Percentiles rank a stretch among this genome's conserved stretches.
Evolutionary conservation across 2,113 vertebrate species (phyloP).

Genomic region (Vulpes lagopus): DNA sequence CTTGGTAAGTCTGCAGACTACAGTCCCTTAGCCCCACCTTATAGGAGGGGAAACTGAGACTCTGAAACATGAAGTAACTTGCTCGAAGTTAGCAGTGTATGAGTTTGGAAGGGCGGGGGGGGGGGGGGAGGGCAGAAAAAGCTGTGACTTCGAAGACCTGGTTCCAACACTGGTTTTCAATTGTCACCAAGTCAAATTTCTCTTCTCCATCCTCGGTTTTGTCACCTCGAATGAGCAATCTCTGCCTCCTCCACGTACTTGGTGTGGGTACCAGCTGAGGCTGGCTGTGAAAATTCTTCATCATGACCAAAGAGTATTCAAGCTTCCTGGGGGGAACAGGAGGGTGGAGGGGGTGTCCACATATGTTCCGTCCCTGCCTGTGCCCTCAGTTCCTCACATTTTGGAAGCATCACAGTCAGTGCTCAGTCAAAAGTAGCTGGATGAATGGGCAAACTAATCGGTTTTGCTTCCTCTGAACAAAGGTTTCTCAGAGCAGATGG

Average conservation of each 20-base stretch:
- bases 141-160: background rate
- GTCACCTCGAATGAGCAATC: background rate
- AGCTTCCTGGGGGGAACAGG: background rate
- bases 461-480: background rate
- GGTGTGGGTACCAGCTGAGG: background rate
- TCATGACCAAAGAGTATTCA: background rate
- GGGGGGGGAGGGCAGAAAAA: background rate
- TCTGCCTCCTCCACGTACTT: background rate
- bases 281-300: background rate
- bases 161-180: background rate
- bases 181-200: background rate
- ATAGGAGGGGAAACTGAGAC: background rate
- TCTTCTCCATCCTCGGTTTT: background rate
- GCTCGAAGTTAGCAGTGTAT: background rate
- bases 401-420: background rate
- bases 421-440: background rate
- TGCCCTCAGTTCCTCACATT: no score
- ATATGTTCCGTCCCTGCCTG: background rate
- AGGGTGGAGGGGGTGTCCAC: accelerated
- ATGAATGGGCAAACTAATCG: background rate
- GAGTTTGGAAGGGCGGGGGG: background rate
- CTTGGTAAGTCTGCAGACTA: background rate
- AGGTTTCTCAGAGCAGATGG: background rate
- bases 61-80: background rate
- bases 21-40: background rate